Conservation (phyloP, 2,888 invertebrate species). For the Allolobophora icterica region DNA sequence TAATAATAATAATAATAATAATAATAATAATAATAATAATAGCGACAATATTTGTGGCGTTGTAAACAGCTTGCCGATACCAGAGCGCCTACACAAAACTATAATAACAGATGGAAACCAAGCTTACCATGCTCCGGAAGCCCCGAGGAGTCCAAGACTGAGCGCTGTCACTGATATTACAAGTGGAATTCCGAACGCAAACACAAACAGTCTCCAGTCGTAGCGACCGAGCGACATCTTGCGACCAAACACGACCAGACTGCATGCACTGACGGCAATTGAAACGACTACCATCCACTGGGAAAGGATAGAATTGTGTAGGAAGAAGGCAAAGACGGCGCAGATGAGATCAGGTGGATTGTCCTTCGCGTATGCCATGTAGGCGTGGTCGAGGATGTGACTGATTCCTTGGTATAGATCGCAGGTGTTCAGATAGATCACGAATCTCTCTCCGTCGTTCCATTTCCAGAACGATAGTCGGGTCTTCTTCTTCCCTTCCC, state of each 20-base stretch:
- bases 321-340: constrained; percentile 40
- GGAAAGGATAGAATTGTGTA: constrained; percentile 41
- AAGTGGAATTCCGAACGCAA: constrained; percentile 34
- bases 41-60: too few species aligned
- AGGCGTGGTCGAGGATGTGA: constrained; percentile 44
- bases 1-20: too few species aligned
- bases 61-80: too few species aligned
- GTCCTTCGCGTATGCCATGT: constrained; percentile 37
- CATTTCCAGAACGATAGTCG: constrained; percentile 9
- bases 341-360: constrained; percentile 40
- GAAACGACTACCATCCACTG: constrained; percentile 42
- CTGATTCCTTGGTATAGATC: constrained; percentile 32
- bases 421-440: constrained; percentile 38
- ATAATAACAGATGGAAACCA: not conserved
- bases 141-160: constrained; percentile 7
- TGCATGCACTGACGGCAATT: constrained; percentile 43
- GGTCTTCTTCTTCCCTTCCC: not conserved
- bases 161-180: not conserved
- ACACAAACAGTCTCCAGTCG: constrained; percentile 37
- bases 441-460: constrained; percentile 36
- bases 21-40: too few species aligned
- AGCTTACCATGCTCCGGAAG: constrained; percentile 22
- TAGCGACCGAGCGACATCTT: constrained; percentile 37
- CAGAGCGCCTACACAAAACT: too few species aligned
- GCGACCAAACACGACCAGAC: constrained; percentile 40